Base-by-base conservation (phyloP, 2,888 invertebrate genomes). In the Epinotia ramella region DNA sequence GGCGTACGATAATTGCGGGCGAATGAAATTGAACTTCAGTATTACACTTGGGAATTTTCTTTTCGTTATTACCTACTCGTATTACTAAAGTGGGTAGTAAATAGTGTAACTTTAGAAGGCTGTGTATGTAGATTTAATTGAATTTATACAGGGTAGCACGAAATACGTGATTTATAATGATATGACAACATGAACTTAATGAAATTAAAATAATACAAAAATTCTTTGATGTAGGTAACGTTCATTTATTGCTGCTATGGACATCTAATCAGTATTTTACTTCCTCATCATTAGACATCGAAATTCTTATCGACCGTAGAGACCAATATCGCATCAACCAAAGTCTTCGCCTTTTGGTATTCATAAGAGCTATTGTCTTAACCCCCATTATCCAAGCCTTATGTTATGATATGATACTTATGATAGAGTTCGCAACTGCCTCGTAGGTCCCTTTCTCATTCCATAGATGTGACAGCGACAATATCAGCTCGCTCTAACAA, bases 331-430 rank as follows among this genome's bases (percentile, higher is more conserved):
- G 53, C 53, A 16, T 28, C 9, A 53, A 33, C 33, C 16, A 67
- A 12, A 40, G 56, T 33, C n/a, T 24, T 53, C 28, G 40, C 67
- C 56, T 67, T 56, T 56, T 18, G 56, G 56, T 64, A 16, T 56
- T 67, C 13, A 12, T 16, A 33, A 62, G n/a, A n/a, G n/a, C 73
- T 46, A 73, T 73, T 66, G 65, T 66, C 18, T 24, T 57, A 46
- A 72, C 40, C 46, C 57, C 46, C 44, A 28, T 65, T 69, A 24
- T 53, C 64, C n/a, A 20, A 2, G 40, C 28, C 24, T 13, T 64
- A 64, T 72, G 44, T 40, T 7, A 53, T 16, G n/a, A n/a, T n/a
- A n/a, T n/a, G n/a, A n/a, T n/a, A 24, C 24, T 28, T 28, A 3
- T 28, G 3, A 28, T 28, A 40, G 49, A 67, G 18, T 60, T 24